Evolutionary conservation across 2,888 invertebrate species (phyloP).

Genomic region (Lingula anatina): DNA sequence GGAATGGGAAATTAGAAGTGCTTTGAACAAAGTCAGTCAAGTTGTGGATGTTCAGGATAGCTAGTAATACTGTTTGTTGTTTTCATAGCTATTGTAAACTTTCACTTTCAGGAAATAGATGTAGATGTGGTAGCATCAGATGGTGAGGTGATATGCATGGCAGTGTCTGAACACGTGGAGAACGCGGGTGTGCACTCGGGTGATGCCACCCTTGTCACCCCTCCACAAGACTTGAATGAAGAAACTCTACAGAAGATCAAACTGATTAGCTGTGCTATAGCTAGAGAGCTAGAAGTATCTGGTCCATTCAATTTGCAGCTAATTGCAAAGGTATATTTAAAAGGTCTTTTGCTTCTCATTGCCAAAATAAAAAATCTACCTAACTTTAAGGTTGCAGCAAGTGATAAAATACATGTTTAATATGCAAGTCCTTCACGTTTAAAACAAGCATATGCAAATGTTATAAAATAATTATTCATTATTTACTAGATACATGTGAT

Average conservation of each 20-base stretch:
- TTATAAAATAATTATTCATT: too few relatives aligned
- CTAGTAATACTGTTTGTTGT: neutral
- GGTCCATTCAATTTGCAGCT: conserved; percentile 99
- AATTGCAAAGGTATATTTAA: conserved; percentile 83
- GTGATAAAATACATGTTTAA: too few relatives aligned
- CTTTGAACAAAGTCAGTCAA: neutral
- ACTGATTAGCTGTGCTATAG: conserved; percentile 81
- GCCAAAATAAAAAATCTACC: too few relatives aligned
- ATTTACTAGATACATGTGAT: too few relatives aligned
- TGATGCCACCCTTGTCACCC: conserved; percentile 95
- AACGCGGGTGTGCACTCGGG: conserved; percentile 99
- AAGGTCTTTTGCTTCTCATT: neutral
- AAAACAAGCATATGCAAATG: too few relatives aligned
- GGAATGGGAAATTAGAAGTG: neutral
- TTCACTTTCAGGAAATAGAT: conserved; percentile 80
- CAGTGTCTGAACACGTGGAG: conserved; percentile 90
- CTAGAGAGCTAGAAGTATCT: conserved; percentile 70
- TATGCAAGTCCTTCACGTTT: too few relatives aligned
- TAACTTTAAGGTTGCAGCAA: too few relatives aligned
- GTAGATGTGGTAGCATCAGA: conserved; percentile 96
- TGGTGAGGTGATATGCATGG: conserved; percentile 92
- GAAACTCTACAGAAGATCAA: conserved; percentile 88
- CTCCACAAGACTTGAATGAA: conserved; percentile 92
- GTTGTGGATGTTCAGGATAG: neutral
- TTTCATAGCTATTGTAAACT: neutral